Evolutionary conservation across 1,140 invertebrate genomes (phyloP).

Genomic region (Vollenhovia emeryi): DNA sequence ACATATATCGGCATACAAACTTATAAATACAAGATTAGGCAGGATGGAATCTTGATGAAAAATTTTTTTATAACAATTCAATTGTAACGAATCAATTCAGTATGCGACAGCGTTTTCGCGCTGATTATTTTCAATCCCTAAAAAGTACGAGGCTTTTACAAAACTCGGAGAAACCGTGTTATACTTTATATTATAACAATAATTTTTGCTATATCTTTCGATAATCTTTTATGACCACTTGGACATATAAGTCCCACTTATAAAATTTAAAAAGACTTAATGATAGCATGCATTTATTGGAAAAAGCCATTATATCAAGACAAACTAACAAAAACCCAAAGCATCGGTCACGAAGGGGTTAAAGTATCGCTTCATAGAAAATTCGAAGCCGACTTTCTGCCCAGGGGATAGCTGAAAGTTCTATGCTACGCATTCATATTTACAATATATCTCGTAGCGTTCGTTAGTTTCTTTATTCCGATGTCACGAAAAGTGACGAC

Average conservation of each 20-base stretch:
- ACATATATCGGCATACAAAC: neutral
- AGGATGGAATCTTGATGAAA: neutral
- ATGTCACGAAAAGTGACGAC: conserved; percentile 6
- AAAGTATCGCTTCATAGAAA: neutral
- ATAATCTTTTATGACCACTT: too few relatives aligned
- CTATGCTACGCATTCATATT: conserved; percentile 57
- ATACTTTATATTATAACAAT: neutral
- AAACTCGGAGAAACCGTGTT: neutral
- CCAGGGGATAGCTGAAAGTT: conserved; percentile 2
- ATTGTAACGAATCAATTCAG: neutral
- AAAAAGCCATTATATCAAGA: too few relatives aligned
- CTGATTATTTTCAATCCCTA: neutral
- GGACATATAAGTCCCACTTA: too few relatives aligned
- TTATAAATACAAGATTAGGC: conserved; percentile 29
- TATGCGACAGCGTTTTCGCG: neutral
- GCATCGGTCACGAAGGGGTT: too few relatives aligned
- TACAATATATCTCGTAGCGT: conserved; percentile 58
- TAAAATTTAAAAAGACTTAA: too few relatives aligned
- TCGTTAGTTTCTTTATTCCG: conserved; percentile 18
- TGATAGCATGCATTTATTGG: too few relatives aligned
- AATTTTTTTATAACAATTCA: neutral
- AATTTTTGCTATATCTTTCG: neutral
- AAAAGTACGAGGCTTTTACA: neutral
- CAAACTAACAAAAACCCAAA: too few relatives aligned
- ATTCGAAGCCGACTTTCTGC: neutral